Base-by-base conservation (phyloP, 2,888 invertebrate genomes). In the Lasius fuliginosus region DNA sequence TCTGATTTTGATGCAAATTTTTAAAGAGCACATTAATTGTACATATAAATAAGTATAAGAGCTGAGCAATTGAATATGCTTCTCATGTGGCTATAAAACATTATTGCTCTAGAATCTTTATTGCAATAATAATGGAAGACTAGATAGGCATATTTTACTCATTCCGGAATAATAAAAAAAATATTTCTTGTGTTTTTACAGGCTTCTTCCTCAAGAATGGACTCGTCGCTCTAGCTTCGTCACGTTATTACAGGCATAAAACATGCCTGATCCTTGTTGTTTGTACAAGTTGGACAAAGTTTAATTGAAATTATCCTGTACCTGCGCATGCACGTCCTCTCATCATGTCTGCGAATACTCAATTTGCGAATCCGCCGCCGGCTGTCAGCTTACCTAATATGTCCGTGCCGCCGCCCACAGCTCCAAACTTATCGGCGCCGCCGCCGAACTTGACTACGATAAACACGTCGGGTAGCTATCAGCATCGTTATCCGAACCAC, bases 351-450 rank as follows among this genome's bases (percentile, higher is more conserved):
- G 88, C 92, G n/a, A 94, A 91, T 83, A 81, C 92, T 60, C 94
- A 94, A 87, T 94, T 94, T 86, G 92, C 92, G 4, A 94, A 90
- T 86, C 94, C 94, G 53, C 93, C 93, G 1, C 94, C 94, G 36
- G 82, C 92, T 12, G 94, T 94, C 86, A 94, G 87, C 84, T 95
- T 96, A 68, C 96, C 96, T 12, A 95, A 95, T 88, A 92, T 96
- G 95, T 94, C 95, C 0, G 94, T 95, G 77, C 95, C 95, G 3
- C 94, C 94, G 46, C 93, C 93, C 2, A 77, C 91, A 5, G 85
- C 95, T 12, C 94, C 95, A 33, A 95, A 95, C 86, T 92, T 95
- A 77, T 94, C 94, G 0, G 94, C 95, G 23, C 95, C 95, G 18
- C 95, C 95, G 3, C 95, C 95, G 8, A 93, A 94, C 83, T 90